phyloP scores from a whole-genome alignment of 2,113 vertebrate genomes.

The Crocuta crocuta region DNA sequence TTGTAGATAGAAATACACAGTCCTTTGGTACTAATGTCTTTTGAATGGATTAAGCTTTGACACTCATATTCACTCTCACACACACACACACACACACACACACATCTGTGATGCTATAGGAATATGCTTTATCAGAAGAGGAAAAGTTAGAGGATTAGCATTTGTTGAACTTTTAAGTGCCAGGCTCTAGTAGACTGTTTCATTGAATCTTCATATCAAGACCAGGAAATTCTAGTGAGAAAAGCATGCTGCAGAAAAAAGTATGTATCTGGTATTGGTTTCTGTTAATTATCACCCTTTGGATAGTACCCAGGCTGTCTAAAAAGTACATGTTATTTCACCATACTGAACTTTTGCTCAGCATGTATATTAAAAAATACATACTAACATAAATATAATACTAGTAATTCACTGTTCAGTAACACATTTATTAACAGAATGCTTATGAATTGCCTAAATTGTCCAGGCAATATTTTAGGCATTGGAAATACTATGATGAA shows the following conservation, averaged over 20 bases:
- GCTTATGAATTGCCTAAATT: background rate
- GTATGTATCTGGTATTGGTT: background rate
- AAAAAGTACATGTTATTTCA: background rate
- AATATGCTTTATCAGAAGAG: background rate
- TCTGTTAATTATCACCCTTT: background rate
- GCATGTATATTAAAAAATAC: constrained; percentile 16
- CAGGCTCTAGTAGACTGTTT: background rate
- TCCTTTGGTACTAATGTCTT: background rate
- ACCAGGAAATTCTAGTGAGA: background rate
- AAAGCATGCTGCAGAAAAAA: background rate
- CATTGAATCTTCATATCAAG: background rate
- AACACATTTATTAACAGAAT: constrained; percentile 18
- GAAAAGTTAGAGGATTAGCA: background rate
- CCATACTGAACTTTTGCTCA: background rate
- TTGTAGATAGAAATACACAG: background rate
- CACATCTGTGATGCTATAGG: background rate
- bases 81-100: background rate
- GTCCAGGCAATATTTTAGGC: background rate
- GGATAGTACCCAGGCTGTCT: background rate
- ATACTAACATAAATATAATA: background rate
- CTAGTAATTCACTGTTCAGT: background rate
- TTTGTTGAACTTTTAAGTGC: background rate
- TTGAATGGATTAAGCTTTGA: background rate
- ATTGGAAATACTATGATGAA: background rate
- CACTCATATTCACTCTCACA: too few species aligned